Evolutionary conservation across 2,888 invertebrate genomes (phyloP).

Genomic region (Bellardia pandia): DNA sequence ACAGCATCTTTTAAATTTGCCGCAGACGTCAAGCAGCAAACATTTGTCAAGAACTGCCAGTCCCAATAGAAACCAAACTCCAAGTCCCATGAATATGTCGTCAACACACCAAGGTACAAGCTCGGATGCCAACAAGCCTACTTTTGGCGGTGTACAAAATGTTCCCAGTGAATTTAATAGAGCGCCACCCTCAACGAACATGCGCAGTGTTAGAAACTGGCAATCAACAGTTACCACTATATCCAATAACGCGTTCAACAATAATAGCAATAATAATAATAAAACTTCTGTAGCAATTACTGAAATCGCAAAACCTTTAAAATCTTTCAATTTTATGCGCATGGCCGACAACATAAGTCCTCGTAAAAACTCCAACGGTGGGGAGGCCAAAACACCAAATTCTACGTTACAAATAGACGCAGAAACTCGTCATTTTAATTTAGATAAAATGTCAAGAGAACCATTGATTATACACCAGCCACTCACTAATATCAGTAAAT

Average conservation of each 20-base stretch:
- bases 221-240: not conserved
- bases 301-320: slow-evolving; percentile 68
- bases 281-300: slow-evolving; percentile 6
- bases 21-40: slow-evolving; percentile 4
- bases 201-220: slow-evolving; percentile 79
- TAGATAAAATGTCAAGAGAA: slow-evolving; percentile 78
- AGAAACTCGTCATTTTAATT: slow-evolving; percentile 83
- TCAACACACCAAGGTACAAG: slow-evolving; percentile 33
- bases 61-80: slow-evolving; percentile 80
- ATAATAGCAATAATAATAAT: not conserved
- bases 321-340: slow-evolving; percentile 83
- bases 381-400: slow-evolving; percentile 24
- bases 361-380: slow-evolving; percentile 73
- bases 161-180: slow-evolving; percentile 81
- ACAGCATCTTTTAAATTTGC: slow-evolving; percentile 55
- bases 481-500: slow-evolving; percentile 44
- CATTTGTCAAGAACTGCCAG: slow-evolving; percentile 76
- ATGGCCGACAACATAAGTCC: slow-evolving; percentile 83
- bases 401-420: slow-evolving; percentile 57
- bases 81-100: slow-evolving; percentile 78
- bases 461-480: slow-evolving; percentile 70
- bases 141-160: slow-evolving; percentile 82
- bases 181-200: slow-evolving; percentile 79
- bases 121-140: slow-evolving; percentile 74
- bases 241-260: slow-evolving; percentile 6